Evolutionary conservation across 2,888 invertebrate species (phyloP).

Genomic region (Tenthredo mesomela): DNA sequence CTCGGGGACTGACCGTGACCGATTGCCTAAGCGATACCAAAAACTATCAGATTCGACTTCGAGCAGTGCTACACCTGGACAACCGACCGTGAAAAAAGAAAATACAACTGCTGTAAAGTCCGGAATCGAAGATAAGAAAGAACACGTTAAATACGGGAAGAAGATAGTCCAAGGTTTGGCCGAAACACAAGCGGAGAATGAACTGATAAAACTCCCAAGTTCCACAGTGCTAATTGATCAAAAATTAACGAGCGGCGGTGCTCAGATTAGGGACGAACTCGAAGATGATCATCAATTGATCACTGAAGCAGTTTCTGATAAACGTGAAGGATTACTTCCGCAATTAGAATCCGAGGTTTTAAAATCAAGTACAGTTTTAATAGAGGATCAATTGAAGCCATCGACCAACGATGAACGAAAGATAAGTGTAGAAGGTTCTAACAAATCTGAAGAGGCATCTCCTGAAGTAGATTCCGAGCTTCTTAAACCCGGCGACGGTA

Average conservation of each 20-base stretch:
- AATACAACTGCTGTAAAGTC: not conserved
- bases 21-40: not conserved
- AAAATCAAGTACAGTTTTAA: not conserved
- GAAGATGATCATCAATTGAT: not conserved
- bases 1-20: conserved; percentile 27
- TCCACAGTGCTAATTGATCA: not conserved
- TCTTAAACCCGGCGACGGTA: not conserved
- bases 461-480: not conserved
- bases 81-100: not conserved
- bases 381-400: not conserved
- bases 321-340: not conserved
- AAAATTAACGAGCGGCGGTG: not conserved
- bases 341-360: conserved; percentile 1
- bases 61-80: conserved; percentile 28
- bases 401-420: not conserved
- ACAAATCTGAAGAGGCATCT: not conserved
- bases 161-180: not conserved
- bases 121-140: not conserved
- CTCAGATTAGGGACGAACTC: not conserved
- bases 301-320: not conserved
- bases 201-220: not conserved
- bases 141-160: not conserved
- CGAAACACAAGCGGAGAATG: not conserved
- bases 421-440: not conserved
- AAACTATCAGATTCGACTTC: conserved; percentile 33